Percentiles rank a stretch among this genome's conserved stretches.
These are phyloP conservation scores for Protosalanx chinensis DNA, from an alignment of 2,797 vertebrate genomes.

Conservation along the genomic window DNA sequence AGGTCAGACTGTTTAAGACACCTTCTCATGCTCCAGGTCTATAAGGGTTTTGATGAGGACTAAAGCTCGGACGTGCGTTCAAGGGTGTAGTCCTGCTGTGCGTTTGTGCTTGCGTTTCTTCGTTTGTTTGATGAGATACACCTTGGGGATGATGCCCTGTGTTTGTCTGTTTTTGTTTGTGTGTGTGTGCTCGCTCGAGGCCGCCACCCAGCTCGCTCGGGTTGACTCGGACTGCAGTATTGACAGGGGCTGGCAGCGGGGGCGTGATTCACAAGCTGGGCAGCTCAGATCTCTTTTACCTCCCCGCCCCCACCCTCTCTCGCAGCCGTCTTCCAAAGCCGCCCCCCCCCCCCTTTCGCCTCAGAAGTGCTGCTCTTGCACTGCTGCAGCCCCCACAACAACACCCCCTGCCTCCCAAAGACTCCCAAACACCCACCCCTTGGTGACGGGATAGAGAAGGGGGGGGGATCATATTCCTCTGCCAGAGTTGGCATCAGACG, in stretches of 20 bases:
- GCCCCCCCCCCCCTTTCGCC: conserved; percentile 22
- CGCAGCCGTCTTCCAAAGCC: conserved; percentile 33
- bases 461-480: conserved; percentile 48
- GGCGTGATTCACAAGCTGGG: conserved; percentile 64
- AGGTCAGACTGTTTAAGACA: not conserved
- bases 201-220: conserved; percentile 20
- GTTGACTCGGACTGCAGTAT: conserved; percentile 38
- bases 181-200: conserved; percentile 17
- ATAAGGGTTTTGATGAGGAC: conserved; percentile 19
- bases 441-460: conserved; percentile 48
- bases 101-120: conserved; percentile 1
- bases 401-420: conserved; percentile 29
- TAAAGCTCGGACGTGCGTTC: too few species aligned
- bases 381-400: conserved; percentile 43
- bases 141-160: conserved; percentile 34
- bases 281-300: conserved; percentile 53
- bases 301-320: conserved; percentile 31
- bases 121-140: conserved; percentile 4
- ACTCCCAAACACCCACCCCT: conserved; percentile 53
- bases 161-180: conserved; percentile 36
- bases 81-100: not conserved
- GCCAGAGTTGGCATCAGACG: conserved; percentile 53
- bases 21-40: too few species aligned
- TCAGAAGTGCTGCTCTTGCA: conserved; percentile 73
- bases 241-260: conserved; percentile 56